Base-by-base conservation (phyloP, 1,140 invertebrate genomes). In the Bombus terrestris region DNA sequence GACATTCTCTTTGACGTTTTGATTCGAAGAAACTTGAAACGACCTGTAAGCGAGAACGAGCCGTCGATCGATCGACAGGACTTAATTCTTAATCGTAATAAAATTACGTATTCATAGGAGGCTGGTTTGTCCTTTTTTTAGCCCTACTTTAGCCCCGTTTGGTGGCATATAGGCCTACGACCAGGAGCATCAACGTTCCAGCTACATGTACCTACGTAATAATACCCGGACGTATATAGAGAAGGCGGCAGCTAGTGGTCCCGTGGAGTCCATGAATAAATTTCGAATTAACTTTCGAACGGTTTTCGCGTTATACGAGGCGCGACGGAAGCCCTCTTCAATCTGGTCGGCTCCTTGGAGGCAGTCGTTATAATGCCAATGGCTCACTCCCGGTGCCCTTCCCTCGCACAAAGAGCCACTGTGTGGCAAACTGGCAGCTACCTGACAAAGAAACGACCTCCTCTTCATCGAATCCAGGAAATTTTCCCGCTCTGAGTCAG, bases 101-200 rank as follows among this genome's bases (percentile, higher is more conserved):
- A 91, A 91, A 93, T 93, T 93, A 93, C 90, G 90, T 93, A 93
- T 93, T 93, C 93, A 93, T 93, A 90, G 91, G 75, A 88, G 87
- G 84, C 59, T 66, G 64, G 86, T 66, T 62, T 78, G 53, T 83
- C 72, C 66, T n/a, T 59, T 53, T 64, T 80, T 86, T 35, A 64
- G 43, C 28, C 22, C 43, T 5, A 28, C 2, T n/a, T 90, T 64
- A 71, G 66, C 75, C 77, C 78, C 59, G 53, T 43, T 62, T 5
- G 6, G n/a, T 18, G 64, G 77, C 68, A 8, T 3, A 41, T 68
- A 81, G 83, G 57, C 78, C 78, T 81, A 81, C 22, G n/a, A 41
- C 1, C 22, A 75, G 47, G 39, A 79, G 3, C 64, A 43, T 22
- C 22, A 0, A 43, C 59, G 59, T 12, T 32, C 53, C n/a, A 47